Evolutionary conservation across 2,888 invertebrate genomes (phyloP).

Genomic region (Neria commutata): DNA sequence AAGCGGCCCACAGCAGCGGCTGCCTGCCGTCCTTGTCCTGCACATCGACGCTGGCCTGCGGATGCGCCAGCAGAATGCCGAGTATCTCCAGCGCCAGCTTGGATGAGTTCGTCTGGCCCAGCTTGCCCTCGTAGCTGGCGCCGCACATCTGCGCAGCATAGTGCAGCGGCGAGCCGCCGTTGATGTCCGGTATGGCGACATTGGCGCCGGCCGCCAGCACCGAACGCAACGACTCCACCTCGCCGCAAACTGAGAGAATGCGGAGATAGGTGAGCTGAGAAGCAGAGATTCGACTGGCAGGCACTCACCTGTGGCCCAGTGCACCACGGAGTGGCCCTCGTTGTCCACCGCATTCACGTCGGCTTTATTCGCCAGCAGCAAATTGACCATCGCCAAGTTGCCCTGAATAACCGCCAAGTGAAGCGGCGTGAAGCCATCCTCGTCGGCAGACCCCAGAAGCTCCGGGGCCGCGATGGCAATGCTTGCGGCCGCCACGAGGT

Average conservation of each 20-base stretch:
- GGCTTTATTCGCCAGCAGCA: constrained; percentile 85
- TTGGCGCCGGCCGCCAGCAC: constrained; percentile 86
- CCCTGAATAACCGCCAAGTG: constrained; percentile 96
- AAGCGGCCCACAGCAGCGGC: constrained; percentile 96
- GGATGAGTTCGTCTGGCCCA: constrained; percentile 49
- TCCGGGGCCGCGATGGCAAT: constrained; percentile 88
- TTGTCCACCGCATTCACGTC: constrained; percentile 89
- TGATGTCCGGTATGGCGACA: constrained; percentile 87
- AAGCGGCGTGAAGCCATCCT: constrained; percentile 93
- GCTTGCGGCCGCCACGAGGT: constrained; percentile 71
- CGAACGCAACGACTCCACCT: constrained; percentile 84
- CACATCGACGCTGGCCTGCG: constrained; percentile 82
- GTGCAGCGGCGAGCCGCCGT: constrained; percentile 94
- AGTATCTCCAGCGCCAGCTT: constrained; percentile 67
- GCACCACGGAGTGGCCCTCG: constrained; percentile 93
- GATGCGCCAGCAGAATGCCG: constrained; percentile 78
- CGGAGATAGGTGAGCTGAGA: background rate
- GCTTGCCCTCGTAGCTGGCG: constrained; percentile 70
- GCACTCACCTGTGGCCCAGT: constrained; percentile 94
- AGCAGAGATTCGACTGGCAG: constrained; percentile 16
- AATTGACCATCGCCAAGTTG: constrained; percentile 83
- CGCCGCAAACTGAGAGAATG: constrained; percentile 81
- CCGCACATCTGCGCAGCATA: constrained; percentile 98
- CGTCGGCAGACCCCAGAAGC: constrained; percentile 82
- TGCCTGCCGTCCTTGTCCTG: constrained; percentile 92